Evolutionary conservation across 2,113 vertebrate species (phyloP).

Genomic region (Fregata magnificens): DNA sequence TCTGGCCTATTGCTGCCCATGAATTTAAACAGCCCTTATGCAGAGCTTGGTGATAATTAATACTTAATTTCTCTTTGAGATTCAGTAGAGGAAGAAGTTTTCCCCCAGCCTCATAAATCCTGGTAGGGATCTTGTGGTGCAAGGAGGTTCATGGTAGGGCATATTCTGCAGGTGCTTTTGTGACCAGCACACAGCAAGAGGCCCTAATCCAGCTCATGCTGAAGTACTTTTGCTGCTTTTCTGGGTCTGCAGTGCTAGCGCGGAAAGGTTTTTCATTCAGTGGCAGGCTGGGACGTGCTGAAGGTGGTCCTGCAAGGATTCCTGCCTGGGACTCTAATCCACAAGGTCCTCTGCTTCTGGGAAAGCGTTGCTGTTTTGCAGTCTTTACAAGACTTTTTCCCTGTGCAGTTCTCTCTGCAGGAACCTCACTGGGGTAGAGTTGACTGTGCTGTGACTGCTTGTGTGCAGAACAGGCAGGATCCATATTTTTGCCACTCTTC

Average conservation of each 20-base stretch:
- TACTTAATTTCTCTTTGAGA: conserved; percentile 55
- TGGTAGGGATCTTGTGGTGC: conserved; percentile 28
- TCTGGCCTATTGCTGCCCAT: not conserved
- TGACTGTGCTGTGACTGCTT: not conserved
- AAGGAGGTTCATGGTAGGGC: conserved; percentile 15
- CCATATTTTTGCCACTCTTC: not conserved
- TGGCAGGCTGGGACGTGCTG: not conserved
- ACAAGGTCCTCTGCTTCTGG: not conserved
- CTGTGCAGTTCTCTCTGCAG: not conserved
- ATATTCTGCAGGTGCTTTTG: not conserved
- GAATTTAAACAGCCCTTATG: conserved; percentile 59
- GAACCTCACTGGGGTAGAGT: not conserved
- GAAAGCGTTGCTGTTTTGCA: not conserved
- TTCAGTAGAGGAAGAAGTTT: conserved; percentile 46
- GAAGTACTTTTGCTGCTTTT: not conserved
- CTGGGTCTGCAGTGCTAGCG: not conserved
- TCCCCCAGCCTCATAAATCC: conserved; percentile 53
- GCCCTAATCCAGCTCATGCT: not conserved
- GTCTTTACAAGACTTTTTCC: not conserved
- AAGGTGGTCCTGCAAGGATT: not conserved
- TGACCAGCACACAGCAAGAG: not conserved
- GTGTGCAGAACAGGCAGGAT: not conserved
- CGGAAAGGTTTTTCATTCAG: not conserved
- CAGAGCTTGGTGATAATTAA: conserved; percentile 64
- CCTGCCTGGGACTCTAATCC: not conserved